Base-by-base conservation (phyloP, 1,140 invertebrate species). In the Nephotettix cincticeps region DNA sequence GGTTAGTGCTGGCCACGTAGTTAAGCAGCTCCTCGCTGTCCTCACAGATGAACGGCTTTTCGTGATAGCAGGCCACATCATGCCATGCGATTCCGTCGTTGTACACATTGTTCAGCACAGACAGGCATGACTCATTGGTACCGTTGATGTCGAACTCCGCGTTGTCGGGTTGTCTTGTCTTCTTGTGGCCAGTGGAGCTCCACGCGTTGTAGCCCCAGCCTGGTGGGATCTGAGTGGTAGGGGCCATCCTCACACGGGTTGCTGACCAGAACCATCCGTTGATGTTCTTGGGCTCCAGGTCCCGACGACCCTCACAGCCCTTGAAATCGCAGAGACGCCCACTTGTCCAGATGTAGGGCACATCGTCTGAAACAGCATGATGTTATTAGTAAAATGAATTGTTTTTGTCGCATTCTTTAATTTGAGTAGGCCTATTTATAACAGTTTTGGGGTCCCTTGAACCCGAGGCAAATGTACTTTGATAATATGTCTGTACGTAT, bases 211-310 rank as follows among this genome's bases (percentile, higher is more conserved):
- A 93, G 61, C 84, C 82, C 87, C 88, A 93, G 21, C 89, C 88
- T 67, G 80, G 80, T 51, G 84, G 84, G 68, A 85, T 85, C 82
- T 89, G 87, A 81, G 93, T 94, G 69, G 93, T 95, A 36, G 93
- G 89, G 56, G 92, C 82, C 82, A 95, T 91, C 85, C 95, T 95
- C 80, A 90, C 92, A 65, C 93, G 88, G 77, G 93, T 94, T 36
- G 91, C 91, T 9, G 93, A 95, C 93, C 93, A 96, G 87, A 96
- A 96, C 94, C 94, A 96, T 4, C 94, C 94, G 76, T 89, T 90
- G 51, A 95, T 77, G 72, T 87, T 88, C 79, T 95, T 92, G 32
- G 94, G 94, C 79, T 95, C 92, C 45, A 96, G 84, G 79, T 96
- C 94, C 45, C 87, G 85, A 69, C 94, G 88, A 51, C 90, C 89